phyloP scores from a whole-genome alignment of 1,140 invertebrate genomes.

The Maconellicoccus hirsutus region DNA sequence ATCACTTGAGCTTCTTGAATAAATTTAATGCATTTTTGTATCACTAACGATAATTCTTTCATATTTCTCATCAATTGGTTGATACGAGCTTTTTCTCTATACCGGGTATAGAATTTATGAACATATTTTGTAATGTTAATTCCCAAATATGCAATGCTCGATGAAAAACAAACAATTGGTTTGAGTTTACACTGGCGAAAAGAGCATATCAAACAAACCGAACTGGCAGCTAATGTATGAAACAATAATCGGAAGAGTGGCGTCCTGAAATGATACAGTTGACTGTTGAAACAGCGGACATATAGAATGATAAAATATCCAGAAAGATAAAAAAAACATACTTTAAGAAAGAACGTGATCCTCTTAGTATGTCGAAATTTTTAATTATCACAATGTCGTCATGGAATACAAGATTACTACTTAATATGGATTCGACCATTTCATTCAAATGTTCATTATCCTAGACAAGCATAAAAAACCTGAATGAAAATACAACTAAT shows the following conservation, averaged over 20 bases:
- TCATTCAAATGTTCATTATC: not conserved
- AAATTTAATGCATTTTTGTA: not conserved
- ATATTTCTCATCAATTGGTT: not conserved
- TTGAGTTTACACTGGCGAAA: not conserved
- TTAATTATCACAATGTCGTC: not conserved
- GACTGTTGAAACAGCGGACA: no score
- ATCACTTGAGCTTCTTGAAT: not conserved
- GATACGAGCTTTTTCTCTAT: not conserved
- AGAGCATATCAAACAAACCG: not conserved
- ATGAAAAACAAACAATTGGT: not conserved
- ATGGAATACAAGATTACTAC: not conserved
- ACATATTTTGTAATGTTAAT: not conserved
- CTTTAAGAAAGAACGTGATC: no score
- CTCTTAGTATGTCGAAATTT: no score
- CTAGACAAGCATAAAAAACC: not conserved
- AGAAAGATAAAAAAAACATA: no score
- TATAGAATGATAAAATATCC: no score
- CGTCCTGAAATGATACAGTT: not conserved
- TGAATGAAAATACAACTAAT: no score
- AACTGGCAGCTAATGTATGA: not conserved
- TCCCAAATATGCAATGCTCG: not conserved
- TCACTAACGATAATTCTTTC: not conserved
- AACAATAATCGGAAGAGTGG: not conserved
- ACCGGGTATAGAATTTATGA: not conserved
- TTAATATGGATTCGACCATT: not conserved